Base-by-base conservation (phyloP, 37 sponge, comb jelly and placozoan species). In the Spongia lamella region DNA sequence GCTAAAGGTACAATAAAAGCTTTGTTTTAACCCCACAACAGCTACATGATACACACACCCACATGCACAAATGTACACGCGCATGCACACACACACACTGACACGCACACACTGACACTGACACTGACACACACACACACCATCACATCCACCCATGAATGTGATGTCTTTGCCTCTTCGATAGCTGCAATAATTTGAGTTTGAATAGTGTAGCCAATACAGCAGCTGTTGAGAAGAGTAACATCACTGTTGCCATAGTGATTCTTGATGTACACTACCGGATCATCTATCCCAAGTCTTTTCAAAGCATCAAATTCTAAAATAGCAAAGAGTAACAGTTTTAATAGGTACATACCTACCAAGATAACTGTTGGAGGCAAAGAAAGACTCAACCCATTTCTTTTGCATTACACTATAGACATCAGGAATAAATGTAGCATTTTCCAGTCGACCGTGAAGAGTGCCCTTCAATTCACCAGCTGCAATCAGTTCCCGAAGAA, bases 311-410 rank as follows among this genome's bases (percentile, higher is more conserved):
- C 94, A 83, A 76, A 93, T 51, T 93, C 94, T 93, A 33, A n/a
- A 26, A 57, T 16, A 26, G 27, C 59, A 57, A 7, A 26, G 59
- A 16, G 59, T 21, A 27, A 58, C 60, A 14, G 60, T 58, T 7
- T 14, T n/a, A n/a, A n/a, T 27, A 26, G 6, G 14, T 58, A 58
- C 60, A 58, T 22, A 22, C 73, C 14, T 63, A 88, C 89, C 89
- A 16, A 89, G 57, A 32, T 91, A 97, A 19, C 92, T 95, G 68
- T 91, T 97, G 47, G 90, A 82, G n/a, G 40, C 53, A 33, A 91
- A 82, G 71, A 90, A 97, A n/a, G 87, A 77, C 39, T 89, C 87
- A 9, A 85, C 82, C 95, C 95, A 94, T n/a, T 75, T 85, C 38
- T 86, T 77, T 68, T 97, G 98, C 68, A 89, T 82, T 53, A 68